Conservation (phyloP, 1,140 invertebrate genomes). For the Cardiocondyla obscurior region DNA sequence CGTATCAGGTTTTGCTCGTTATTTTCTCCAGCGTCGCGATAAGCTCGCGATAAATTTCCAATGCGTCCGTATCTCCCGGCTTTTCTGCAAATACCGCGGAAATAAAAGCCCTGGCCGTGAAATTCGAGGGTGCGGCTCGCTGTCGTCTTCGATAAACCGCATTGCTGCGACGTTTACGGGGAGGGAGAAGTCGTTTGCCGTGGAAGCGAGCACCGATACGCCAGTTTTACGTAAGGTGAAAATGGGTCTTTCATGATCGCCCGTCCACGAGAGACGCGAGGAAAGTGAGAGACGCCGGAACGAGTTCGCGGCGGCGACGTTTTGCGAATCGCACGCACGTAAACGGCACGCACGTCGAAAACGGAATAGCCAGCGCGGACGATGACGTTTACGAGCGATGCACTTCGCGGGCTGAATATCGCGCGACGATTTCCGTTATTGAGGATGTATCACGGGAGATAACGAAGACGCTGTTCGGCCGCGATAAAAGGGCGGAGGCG, state of each 20-base stretch:
- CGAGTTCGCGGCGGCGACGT: background rate
- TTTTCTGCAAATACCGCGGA: background rate
- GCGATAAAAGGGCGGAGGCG: background rate
- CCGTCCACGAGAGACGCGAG: background rate
- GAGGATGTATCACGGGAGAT: background rate
- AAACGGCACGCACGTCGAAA: slow-evolving; percentile 40
- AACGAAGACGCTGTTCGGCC: background rate
- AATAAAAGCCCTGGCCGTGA: background rate
- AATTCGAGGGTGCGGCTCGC: slow-evolving; percentile 35
- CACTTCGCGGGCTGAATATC: background rate
- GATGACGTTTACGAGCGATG: background rate
- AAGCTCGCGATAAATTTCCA: too few relatives aligned
- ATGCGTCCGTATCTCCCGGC: too few relatives aligned
- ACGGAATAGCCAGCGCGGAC: background rate
- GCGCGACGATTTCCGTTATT: background rate
- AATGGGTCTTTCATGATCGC: slow-evolving; percentile 68
- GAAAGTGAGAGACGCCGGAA: slow-evolving; percentile 21
- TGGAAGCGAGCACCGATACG: slow-evolving; percentile 71
- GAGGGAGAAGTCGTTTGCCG: slow-evolving; percentile 73
- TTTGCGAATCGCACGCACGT: slow-evolving; percentile 58
- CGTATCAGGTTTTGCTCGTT: too few relatives aligned
- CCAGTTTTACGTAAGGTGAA: slow-evolving; percentile 78
- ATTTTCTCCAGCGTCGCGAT: too few relatives aligned
- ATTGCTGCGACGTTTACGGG: slow-evolving; percentile 38
- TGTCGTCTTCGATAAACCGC: slow-evolving; percentile 48